Evolutionary conservation across 2,888 invertebrate species (phyloP).

Genomic region (Hemistola chrysoprasaria): DNA sequence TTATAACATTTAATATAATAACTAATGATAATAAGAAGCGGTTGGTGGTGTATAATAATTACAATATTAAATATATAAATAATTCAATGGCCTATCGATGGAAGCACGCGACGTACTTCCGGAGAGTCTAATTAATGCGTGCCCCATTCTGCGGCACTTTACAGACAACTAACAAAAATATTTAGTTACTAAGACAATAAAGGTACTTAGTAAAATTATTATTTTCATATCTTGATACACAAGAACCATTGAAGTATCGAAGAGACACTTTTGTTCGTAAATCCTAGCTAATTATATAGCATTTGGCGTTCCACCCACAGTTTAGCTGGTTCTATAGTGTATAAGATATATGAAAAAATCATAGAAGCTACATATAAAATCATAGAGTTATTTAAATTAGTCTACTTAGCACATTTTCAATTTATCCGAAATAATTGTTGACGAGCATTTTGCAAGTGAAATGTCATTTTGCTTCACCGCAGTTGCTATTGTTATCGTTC

Average conservation of each 20-base stretch:
- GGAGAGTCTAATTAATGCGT: conserved; percentile 71
- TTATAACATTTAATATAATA: conserved; percentile 78
- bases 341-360: too few relatives aligned
- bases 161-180: conserved; percentile 60
- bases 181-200: conserved; percentile 40
- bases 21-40: conserved; percentile 76
- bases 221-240: too few relatives aligned
- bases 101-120: conserved; percentile 78
- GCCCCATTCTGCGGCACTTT: conserved; percentile 55
- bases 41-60: conserved; percentile 72
- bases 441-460: conserved; percentile 15
- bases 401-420: too few relatives aligned
- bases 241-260: too few relatives aligned
- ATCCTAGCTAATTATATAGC: too few relatives aligned
- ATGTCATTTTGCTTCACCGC: conserved; percentile 15
- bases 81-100: conserved; percentile 76
- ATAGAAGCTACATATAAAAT: too few relatives aligned
- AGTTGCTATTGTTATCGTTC: conserved; percentile 26
- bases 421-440: too few relatives aligned
- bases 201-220: background rate
- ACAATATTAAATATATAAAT: conserved; percentile 80
- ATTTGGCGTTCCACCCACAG: too few relatives aligned
- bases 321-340: too few relatives aligned
- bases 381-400: too few relatives aligned
- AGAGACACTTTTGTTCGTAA: too few relatives aligned